Percentiles rank a stretch among this genome's conserved stretches.
These are phyloP conservation scores for Tringa solitaria DNA, from an alignment of 2,113 vertebrate genomes.

Conservation along the genomic window DNA sequence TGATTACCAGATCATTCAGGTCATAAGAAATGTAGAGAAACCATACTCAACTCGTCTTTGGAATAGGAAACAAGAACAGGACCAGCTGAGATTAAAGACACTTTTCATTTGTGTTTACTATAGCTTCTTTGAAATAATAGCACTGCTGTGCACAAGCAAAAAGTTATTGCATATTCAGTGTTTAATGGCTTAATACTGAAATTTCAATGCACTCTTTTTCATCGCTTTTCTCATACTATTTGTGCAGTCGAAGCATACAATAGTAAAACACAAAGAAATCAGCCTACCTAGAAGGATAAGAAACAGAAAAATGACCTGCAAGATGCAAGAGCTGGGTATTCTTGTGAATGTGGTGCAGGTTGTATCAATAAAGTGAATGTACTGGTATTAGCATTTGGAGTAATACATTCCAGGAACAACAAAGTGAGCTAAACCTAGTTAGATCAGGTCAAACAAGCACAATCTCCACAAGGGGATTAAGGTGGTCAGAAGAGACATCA, in stretches of 20 bases:
- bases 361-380: background rate
- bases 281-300: background rate
- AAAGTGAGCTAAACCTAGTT: conserved; percentile 40
- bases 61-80: background rate
- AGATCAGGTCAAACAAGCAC: conserved; percentile 44
- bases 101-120: background rate
- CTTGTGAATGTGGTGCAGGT: background rate
- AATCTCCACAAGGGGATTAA: conserved; percentile 16
- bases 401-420: conserved; percentile 18
- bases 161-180: background rate
- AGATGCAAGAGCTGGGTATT: background rate
- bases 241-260: background rate
- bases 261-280: background rate
- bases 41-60: background rate
- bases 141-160: background rate
- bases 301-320: background rate
- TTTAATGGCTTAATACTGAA: background rate
- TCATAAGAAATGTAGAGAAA: background rate
- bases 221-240: background rate
- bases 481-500: background rate
- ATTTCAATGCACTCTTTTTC: background rate
- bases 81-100: background rate
- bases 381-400: background rate
- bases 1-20: background rate
- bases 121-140: background rate